Evolutionary conservation across 2,113 vertebrate genomes (phyloP).

Genomic region (Eulemur rufifrons): DNA sequence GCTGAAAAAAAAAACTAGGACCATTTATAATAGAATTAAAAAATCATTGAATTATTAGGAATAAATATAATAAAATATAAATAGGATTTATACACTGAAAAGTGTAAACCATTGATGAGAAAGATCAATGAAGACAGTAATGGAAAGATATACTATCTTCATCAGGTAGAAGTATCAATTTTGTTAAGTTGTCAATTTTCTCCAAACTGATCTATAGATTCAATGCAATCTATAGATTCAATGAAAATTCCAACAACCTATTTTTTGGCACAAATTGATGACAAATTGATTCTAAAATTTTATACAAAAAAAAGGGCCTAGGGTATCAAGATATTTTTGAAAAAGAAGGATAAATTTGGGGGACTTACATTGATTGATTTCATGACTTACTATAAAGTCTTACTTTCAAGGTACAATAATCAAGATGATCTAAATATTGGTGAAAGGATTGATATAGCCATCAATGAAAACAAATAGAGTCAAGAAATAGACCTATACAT

Average conservation of each 20-base stretch:
- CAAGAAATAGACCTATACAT: background rate
- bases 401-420: background rate
- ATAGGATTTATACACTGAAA: background rate
- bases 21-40: background rate
- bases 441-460: background rate
- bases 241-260: background rate
- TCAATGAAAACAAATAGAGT: background rate
- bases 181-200: background rate
- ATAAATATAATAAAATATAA: background rate
- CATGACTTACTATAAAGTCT: background rate
- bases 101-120: background rate
- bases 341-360: background rate
- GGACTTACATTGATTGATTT: background rate
- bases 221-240: background rate
- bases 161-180: background rate
- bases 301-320: background rate
- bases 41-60: background rate
- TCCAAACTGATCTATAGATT: background rate
- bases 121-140: background rate
- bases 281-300: background rate
- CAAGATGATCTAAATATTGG: background rate
- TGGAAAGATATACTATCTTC: background rate
- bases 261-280: background rate
- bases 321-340: background rate
- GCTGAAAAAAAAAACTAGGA: background rate